phyloP scores from a whole-genome alignment of 2,797 vertebrate genomes.

The Cuniculus paca region DNA sequence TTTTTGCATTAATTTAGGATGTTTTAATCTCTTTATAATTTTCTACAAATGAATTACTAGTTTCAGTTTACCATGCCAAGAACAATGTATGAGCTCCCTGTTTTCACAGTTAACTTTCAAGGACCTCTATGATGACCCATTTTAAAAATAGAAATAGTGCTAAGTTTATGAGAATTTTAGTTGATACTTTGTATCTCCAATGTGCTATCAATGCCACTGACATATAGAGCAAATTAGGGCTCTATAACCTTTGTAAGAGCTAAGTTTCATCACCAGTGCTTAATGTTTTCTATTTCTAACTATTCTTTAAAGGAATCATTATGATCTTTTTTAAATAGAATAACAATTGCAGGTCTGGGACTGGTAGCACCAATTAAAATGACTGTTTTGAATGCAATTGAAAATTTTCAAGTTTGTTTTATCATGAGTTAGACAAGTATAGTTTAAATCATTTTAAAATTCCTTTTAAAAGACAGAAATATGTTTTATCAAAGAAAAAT shows the following conservation, averaged over 20 bases:
- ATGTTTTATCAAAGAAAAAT: conserved; percentile 13
- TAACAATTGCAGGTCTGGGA: neutral
- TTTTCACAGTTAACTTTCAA: conserved; percentile 24
- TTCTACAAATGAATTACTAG: neutral
- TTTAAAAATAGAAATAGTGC: conserved; percentile 17
- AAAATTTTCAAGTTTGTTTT: conserved; percentile 24
- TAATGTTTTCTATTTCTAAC: conserved; percentile 16
- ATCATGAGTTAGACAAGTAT: neutral
- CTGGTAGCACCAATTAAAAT: neutral
- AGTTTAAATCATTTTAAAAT: conserved; percentile 27
- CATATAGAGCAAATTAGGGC: neutral
- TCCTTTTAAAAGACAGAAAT: conserved; percentile 3
- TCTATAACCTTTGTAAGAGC: neutral
- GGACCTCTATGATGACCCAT: neutral
- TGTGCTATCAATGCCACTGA: neutral
- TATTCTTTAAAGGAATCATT: neutral
- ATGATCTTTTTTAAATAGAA: neutral
- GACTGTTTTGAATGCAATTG: neutral
- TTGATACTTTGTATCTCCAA: neutral
- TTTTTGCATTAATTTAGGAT: neutral
- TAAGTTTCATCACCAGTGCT: neutral
- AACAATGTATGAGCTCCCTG: neutral
- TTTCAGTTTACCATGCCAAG: neutral
- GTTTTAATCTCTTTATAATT: neutral
- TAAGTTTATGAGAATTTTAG: neutral